Evolutionary conservation across 1,140 invertebrate genomes (phyloP).

Genomic region (Leptinotarsa texana): DNA sequence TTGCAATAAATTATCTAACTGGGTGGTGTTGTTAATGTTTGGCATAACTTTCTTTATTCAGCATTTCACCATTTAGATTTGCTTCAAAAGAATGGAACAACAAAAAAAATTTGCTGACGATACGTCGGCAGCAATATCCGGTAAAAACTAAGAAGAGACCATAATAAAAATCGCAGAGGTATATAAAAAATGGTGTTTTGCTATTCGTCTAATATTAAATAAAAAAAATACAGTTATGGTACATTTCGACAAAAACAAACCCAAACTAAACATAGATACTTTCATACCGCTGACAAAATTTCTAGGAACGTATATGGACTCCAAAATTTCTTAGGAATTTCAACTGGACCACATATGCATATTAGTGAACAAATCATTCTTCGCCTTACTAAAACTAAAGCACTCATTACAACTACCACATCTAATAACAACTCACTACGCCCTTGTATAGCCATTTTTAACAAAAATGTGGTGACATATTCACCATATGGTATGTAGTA

Average conservation of each 20-base stretch:
- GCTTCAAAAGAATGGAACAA: too few species aligned
- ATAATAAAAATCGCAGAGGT: too few species aligned
- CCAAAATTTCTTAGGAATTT: not conserved
- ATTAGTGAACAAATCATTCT: not conserved
- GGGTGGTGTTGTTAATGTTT: too few species aligned
- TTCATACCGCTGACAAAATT: not conserved
- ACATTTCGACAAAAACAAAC: not conserved
- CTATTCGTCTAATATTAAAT: not conserved
- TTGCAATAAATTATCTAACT: too few species aligned
- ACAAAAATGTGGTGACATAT: too few species aligned
- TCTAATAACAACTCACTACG: not conserved
- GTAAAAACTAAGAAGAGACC: too few species aligned
- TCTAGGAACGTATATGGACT: not conserved
- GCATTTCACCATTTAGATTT: too few species aligned
- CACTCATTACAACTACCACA: not conserved
- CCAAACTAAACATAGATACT: not conserved
- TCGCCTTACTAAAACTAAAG: not conserved
- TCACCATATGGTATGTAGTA: too few species aligned
- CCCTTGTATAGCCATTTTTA: not conserved
- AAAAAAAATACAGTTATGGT: not conserved
- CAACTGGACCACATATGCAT: not conserved
- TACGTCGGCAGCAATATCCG: too few species aligned
- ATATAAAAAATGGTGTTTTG: not conserved
- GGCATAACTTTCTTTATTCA: too few species aligned
- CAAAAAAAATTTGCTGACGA: too few species aligned